Conservation (phyloP, 2,888 invertebrate species). For the Norana najaformis region DNA sequence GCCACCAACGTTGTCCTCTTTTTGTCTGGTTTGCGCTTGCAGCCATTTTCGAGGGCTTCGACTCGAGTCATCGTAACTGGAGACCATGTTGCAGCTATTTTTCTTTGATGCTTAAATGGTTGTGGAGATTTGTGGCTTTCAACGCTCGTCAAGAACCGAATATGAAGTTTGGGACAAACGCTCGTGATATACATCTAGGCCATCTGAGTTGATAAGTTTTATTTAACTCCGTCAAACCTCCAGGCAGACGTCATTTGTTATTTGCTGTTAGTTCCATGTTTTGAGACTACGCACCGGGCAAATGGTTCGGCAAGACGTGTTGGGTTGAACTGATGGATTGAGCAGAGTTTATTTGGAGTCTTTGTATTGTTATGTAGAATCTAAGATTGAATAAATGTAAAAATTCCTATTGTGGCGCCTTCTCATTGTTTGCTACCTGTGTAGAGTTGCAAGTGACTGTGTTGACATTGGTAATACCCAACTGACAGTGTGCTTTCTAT, state of each 20-base stretch:
- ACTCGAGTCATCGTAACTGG: not conserved
- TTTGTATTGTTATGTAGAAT: slow-evolving; percentile 13
- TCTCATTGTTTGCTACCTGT: not conserved
- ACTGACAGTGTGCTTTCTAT: not conserved
- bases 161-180: not conserved
- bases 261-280: slow-evolving; percentile 6
- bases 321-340: not conserved
- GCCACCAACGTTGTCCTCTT: not conserved
- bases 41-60: no score
- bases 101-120: no score
- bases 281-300: not conserved
- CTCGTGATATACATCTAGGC: not conserved
- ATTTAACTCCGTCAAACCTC: not conserved
- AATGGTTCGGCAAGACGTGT: not conserved
- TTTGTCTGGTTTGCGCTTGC: not conserved
- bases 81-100: not conserved
- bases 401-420: not conserved
- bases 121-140: not conserved
- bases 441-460: not conserved
- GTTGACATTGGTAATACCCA: not conserved
- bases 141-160: not conserved
- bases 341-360: not conserved
- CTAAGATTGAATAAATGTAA: slow-evolving; percentile 13
- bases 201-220: not conserved
- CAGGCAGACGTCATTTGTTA: not conserved